These are phyloP conservation scores for Xiphias gladius DNA, from an alignment of 2,113 vertebrate genomes.

Conservation along the genomic window DNA sequence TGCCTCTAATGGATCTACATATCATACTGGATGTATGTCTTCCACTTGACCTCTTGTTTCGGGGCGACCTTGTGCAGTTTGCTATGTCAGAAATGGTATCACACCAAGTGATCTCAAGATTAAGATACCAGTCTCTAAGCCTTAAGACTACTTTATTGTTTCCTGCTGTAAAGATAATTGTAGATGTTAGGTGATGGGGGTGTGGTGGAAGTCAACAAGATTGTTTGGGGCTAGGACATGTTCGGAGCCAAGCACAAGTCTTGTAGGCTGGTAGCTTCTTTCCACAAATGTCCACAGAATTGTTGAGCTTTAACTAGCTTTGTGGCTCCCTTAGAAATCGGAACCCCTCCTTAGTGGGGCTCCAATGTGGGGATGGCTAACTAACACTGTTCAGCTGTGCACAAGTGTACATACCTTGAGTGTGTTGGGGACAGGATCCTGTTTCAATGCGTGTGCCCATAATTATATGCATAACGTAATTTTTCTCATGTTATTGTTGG, in stretches of 20 bases:
- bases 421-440: constrained; percentile 50
- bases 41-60: constrained; percentile 16
- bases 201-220: constrained; percentile 68
- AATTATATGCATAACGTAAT: constrained; percentile 66
- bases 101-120: constrained; percentile 43
- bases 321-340: constrained; percentile 45
- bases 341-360: constrained; percentile 1
- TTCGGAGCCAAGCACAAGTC: constrained; percentile 50
- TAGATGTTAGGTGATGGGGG: constrained; percentile 60
- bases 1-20: background rate
- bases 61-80: constrained; percentile 6
- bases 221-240: constrained; percentile 61
- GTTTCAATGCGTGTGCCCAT: constrained; percentile 47
- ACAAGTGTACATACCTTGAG: constrained; percentile 33
- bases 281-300: constrained; percentile 49
- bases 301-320: constrained; percentile 63
- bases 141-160: constrained; percentile 64
- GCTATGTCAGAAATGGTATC: constrained; percentile 42
- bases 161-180: constrained; percentile 82
- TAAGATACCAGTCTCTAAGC: constrained; percentile 28
- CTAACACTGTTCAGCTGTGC: background rate
- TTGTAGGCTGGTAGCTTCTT: constrained; percentile 26
- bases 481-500: constrained; percentile 66
- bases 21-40: constrained; percentile 4
- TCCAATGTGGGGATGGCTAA: background rate